Percentiles rank a stretch among this genome's conserved stretches.
phyloP scores from a whole-genome alignment of 2,888 invertebrate genomes.

The Pterostichus madidus region DNA sequence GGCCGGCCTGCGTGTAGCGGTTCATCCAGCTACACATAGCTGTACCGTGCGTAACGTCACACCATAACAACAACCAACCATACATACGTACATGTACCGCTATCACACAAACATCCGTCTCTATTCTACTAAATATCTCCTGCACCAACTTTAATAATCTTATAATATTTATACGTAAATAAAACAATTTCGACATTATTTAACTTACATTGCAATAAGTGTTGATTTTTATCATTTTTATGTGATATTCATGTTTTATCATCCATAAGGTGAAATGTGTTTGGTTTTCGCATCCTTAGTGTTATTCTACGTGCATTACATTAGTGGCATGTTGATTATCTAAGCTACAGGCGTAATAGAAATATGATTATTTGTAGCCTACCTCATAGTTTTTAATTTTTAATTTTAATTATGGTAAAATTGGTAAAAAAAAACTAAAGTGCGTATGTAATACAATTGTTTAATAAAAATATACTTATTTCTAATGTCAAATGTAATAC shows the following conservation, averaged over 20 bases:
- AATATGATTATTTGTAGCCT: neutral
- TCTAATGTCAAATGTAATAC: neutral
- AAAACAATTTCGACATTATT: too few relatives aligned
- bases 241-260: too few relatives aligned
- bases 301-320: neutral
- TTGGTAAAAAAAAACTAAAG: too few relatives aligned
- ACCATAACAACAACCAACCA: constrained; percentile 7
- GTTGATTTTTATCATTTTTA: too few relatives aligned
- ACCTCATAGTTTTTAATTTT: neutral
- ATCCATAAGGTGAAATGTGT: too few relatives aligned
- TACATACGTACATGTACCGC: constrained; percentile 2
- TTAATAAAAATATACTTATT: too few relatives aligned
- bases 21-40: constrained; percentile 51
- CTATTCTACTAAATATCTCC: neutral
- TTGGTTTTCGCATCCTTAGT: neutral
- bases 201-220: too few relatives aligned
- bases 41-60: constrained; percentile 66
- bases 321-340: neutral
- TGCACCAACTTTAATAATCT: neutral
- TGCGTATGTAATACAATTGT: too few relatives aligned
- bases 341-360: neutral
- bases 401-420: neutral
- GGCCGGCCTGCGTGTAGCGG: constrained; percentile 56
- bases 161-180: neutral
- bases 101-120: neutral